phyloP scores from a whole-genome alignment of 2,888 invertebrate genomes.

The Epinotia demarniana region DNA sequence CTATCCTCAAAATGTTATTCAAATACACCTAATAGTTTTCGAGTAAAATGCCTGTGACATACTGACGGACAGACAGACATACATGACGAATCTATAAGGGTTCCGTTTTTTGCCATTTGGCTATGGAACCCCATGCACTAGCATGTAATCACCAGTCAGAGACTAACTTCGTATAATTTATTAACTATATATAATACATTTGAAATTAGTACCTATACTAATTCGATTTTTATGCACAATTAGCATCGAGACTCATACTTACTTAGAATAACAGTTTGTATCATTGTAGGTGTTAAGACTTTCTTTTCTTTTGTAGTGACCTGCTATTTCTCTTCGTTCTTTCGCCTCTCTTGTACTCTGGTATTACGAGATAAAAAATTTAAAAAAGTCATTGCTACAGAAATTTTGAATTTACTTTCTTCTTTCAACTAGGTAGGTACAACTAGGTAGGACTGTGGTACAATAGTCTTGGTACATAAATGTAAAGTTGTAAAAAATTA shows the following conservation, averaged over 20 bases:
- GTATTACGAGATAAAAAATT: not conserved
- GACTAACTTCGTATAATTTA: too few species aligned
- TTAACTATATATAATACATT: too few species aligned
- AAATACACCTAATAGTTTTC: too few species aligned
- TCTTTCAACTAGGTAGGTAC: not conserved
- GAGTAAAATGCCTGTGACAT: too few species aligned
- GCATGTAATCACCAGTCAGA: too few species aligned
- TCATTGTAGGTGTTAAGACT: slow-evolving; percentile 1
- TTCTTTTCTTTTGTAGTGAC: not conserved
- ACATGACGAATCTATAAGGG: too few species aligned
- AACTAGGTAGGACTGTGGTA: not conserved
- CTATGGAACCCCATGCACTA: too few species aligned
- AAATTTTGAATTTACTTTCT: not conserved
- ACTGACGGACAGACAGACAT: too few species aligned
- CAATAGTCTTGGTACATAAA: not conserved
- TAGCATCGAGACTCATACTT: not conserved
- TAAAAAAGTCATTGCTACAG: not conserved
- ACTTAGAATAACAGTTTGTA: slow-evolving; percentile 3
- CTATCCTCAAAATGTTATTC: too few species aligned
- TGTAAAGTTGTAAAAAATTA: not conserved
- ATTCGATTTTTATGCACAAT: not conserved
- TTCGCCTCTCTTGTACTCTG: not conserved
- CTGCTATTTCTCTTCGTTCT: not conserved
- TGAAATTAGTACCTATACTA: too few species aligned
- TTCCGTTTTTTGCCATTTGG: too few species aligned